Evolutionary conservation across 2,113 vertebrate genomes (phyloP).

Genomic region (Silurus asotus): DNA sequence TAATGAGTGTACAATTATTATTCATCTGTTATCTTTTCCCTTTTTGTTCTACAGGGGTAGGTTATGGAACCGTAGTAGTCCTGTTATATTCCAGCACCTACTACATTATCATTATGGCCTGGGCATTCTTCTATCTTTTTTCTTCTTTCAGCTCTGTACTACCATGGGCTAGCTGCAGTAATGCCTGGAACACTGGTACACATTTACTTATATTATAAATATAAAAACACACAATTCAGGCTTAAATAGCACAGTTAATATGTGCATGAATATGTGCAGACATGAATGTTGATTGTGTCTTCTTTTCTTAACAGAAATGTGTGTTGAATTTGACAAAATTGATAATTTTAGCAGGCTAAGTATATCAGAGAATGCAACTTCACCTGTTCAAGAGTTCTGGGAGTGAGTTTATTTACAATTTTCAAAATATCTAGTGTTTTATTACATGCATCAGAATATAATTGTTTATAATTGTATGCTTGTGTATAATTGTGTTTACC

Average conservation of each 20-base stretch:
- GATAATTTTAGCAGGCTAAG: conserved; percentile 63
- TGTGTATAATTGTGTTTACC: conserved; percentile 12
- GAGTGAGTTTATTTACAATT: conserved; percentile 79
- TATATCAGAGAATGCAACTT: conserved; percentile 75
- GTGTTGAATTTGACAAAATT: conserved; percentile 75
- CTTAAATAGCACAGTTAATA: background rate
- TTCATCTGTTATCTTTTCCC: background rate
- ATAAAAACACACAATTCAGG: background rate
- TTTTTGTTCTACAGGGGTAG: conserved; percentile 64
- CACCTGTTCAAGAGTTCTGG: conserved; percentile 92
- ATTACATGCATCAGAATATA: background rate
- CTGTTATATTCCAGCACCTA: conserved; percentile 75
- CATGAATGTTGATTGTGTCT: conserved; percentile 13
- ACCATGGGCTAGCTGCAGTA: conserved; percentile 87
- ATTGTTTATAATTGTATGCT: no score
- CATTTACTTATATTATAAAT: background rate
- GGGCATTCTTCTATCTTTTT: conserved; percentile 96
- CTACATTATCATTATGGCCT: conserved; percentile 93
- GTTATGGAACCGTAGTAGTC: conserved; percentile 71
- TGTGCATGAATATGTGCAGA: background rate
- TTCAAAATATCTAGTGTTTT: background rate
- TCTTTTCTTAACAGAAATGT: conserved; percentile 71
- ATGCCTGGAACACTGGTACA: conserved; percentile 92
- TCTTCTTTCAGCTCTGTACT: conserved; percentile 84
- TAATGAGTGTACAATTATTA: background rate